phyloP scores from a whole-genome alignment of 2,888 invertebrate genomes.

The Acanthosoma haemorrhoidale region DNA sequence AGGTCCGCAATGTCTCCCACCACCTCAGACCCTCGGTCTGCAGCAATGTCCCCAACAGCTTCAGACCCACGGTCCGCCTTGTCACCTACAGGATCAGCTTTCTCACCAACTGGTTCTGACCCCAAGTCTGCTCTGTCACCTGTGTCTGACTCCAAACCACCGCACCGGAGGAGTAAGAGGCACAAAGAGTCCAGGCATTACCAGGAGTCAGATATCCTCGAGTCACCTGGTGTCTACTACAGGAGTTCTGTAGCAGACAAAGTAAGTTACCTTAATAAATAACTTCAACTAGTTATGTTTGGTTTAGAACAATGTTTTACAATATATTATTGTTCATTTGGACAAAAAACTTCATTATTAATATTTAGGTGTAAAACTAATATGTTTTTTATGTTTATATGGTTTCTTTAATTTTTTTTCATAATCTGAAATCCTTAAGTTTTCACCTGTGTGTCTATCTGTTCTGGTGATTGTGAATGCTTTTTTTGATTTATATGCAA shows the following conservation, averaged over 20 bases:
- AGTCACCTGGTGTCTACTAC: constrained; percentile 75
- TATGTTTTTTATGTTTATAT: too few species aligned
- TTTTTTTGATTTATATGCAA: too few species aligned
- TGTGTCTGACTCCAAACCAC: constrained; percentile 44
- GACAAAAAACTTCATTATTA: too few species aligned
- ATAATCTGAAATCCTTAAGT: too few species aligned
- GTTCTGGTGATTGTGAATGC: too few species aligned
- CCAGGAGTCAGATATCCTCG: constrained; percentile 74
- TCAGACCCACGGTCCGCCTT: constrained; percentile 23
- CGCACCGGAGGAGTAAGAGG: constrained; percentile 47
- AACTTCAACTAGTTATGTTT: too few species aligned
- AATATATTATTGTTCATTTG: too few species aligned
- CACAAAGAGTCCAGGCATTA: constrained; percentile 50
- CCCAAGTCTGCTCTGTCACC: constrained; percentile 21
- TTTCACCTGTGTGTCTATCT: too few species aligned
- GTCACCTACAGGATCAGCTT: constrained; percentile 40
- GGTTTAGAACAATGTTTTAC: too few species aligned
- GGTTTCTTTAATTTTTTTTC: too few species aligned
- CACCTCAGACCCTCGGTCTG: constrained; percentile 19
- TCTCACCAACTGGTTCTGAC: constrained; percentile 44
- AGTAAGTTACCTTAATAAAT: constrained; percentile 44
- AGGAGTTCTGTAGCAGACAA: constrained; percentile 84
- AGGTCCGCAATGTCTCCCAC: constrained; percentile 29
- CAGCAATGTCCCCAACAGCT: not conserved
- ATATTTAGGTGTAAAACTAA: too few species aligned